A percentile compares a stretch with the other conserved stretches of the same genome.
These are phyloP conservation scores for Cryptoprocta ferox DNA, from an alignment of 2,797 vertebrate genomes.

Conservation along the genomic window DNA sequence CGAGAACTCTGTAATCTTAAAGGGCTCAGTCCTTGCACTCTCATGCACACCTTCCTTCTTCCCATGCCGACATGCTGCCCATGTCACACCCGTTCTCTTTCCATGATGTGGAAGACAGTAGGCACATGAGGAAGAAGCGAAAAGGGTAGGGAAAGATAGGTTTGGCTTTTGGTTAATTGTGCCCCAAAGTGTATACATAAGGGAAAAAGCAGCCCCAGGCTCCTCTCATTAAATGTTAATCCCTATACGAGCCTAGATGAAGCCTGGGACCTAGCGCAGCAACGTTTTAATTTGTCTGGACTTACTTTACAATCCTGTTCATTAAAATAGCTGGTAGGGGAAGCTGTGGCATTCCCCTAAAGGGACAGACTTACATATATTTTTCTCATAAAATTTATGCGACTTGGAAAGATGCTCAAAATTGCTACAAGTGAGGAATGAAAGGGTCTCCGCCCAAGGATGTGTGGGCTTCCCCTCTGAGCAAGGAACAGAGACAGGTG, in stretches of 20 bases:
- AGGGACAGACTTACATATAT: conserved; percentile 18
- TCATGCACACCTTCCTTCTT: neutral
- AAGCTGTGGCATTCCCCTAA: conserved; percentile 19
- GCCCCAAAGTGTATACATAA: neutral
- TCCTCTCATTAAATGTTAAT: conserved; percentile 57
- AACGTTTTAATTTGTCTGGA: conserved; percentile 56
- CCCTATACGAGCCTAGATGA: neutral
- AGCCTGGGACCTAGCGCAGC: conserved; percentile 12
- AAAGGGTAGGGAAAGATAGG: neutral
- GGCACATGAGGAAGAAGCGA: neutral
- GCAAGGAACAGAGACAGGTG: neutral
- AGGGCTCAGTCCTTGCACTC: neutral
- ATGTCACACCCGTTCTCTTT: neutral
- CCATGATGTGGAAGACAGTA: neutral
- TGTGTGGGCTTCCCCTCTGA: neutral
- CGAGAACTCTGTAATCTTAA: neutral
- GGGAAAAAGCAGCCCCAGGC: neutral
- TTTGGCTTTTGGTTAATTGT: conserved; percentile 2
- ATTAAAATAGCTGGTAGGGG: conserved; percentile 58
- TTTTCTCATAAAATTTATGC: conserved; percentile 51
- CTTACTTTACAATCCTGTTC: conserved; percentile 63
- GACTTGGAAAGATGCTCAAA: conserved; percentile 56
- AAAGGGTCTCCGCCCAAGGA: neutral
- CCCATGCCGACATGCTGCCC: neutral
- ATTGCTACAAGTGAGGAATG: neutral